These are phyloP conservation scores for Mesodorylaimus sp. DNA, from an alignment of 2,888 invertebrate species.

Conservation along the genomic window DNA sequence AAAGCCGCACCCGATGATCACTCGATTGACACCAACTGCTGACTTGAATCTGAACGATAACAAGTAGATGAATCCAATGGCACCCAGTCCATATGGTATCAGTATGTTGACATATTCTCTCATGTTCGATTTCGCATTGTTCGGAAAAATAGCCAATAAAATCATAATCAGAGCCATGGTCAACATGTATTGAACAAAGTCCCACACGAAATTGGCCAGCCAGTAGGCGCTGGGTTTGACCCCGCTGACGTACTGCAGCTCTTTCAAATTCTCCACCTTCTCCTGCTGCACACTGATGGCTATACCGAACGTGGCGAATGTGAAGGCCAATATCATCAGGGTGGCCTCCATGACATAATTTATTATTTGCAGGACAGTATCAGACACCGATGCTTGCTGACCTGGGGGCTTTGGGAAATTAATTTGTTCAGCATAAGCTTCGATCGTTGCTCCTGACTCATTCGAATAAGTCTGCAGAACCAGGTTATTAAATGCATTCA, in stretches of 20 bases:
- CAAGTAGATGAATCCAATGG: background rate
- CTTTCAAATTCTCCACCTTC: background rate
- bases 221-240: background rate
- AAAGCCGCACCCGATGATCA: background rate
- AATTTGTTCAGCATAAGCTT: background rate
- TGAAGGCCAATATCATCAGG: background rate
- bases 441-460: background rate
- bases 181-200: background rate
- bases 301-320: background rate
- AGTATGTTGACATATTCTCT: background rate
- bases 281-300: background rate
- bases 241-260: background rate
- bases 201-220: background rate
- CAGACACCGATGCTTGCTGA: too few species aligned
- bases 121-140: too few species aligned
- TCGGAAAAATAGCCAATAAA: background rate
- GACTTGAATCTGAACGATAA: background rate
- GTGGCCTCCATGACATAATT: background rate
- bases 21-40: background rate
- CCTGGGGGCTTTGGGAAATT: too few species aligned
- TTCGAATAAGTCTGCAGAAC: background rate
- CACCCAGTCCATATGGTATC: background rate
- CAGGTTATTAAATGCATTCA: background rate
- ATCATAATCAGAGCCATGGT: background rate
- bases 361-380: background rate